phyloP scores from a whole-genome alignment of 2,797 vertebrate species.

The Lutjanus campechanus region DNA sequence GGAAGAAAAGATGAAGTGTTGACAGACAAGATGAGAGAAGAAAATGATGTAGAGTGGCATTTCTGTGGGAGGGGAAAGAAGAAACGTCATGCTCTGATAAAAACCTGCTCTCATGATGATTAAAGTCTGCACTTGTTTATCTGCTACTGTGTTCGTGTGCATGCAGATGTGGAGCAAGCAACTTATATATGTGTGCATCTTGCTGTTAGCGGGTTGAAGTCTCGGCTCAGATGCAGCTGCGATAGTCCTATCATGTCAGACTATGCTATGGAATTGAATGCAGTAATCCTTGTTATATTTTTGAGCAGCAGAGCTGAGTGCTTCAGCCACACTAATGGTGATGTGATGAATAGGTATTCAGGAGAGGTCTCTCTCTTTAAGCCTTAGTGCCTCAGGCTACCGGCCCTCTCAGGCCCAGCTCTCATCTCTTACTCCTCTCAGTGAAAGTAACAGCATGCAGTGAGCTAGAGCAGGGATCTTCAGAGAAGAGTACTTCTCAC shows the following conservation, averaged over 20 bases:
- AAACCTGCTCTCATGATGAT: slow-evolving; percentile 61
- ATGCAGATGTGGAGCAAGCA: not conserved
- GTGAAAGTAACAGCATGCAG: slow-evolving; percentile 64
- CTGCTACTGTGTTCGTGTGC: slow-evolving; percentile 24
- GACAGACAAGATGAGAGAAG: slow-evolving; percentile 60
- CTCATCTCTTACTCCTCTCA: slow-evolving; percentile 72
- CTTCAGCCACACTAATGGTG: slow-evolving; percentile 76
- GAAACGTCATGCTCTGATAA: slow-evolving; percentile 58
- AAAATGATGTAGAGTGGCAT: slow-evolving; percentile 69
- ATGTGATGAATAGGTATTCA: slow-evolving; percentile 82
- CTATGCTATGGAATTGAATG: slow-evolving; percentile 41
- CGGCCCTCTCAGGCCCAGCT: slow-evolving; percentile 68
- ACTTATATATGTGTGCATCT: slow-evolving; percentile 5
- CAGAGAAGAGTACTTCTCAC: slow-evolving; percentile 58
- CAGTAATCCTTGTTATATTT: slow-evolving; percentile 64
- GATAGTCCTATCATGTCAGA: slow-evolving; percentile 36
- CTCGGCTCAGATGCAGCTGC: slow-evolving; percentile 8
- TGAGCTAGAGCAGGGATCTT: slow-evolving; percentile 54
- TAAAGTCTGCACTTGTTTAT: slow-evolving; percentile 53
- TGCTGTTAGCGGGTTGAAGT: slow-evolving; percentile 21
- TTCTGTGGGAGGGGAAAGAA: slow-evolving; percentile 36
- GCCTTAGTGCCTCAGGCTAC: slow-evolving; percentile 70
- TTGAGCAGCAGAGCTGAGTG: slow-evolving; percentile 61
- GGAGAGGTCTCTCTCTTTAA: slow-evolving; percentile 75
- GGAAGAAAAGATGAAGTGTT: slow-evolving; percentile 57